These are phyloP conservation scores for Gorsachius goisagi DNA, from an alignment of 2,113 vertebrate species.

Conservation along the genomic window DNA sequence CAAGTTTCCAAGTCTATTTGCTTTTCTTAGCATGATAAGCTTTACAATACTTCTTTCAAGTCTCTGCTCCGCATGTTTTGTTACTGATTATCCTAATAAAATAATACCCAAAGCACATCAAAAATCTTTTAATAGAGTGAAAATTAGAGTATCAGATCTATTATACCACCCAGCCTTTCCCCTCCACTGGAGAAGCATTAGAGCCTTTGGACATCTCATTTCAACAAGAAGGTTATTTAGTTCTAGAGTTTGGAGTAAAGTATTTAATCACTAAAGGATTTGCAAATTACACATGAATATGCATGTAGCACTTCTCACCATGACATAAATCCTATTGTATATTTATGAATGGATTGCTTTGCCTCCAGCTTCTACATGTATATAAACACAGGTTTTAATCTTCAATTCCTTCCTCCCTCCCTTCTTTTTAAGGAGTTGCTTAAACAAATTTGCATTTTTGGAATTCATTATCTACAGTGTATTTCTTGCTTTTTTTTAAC, in stretches of 20 bases:
- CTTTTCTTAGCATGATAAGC: background rate
- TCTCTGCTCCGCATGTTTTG: background rate
- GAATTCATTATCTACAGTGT: conserved; percentile 21
- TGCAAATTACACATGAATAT: conserved; percentile 62
- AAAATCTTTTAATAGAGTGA: conserved; percentile 23
- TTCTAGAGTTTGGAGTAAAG: conserved; percentile 40
- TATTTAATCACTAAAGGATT: conserved; percentile 53
- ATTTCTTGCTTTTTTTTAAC: background rate
- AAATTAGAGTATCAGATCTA: conserved; percentile 25
- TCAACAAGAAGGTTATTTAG: conserved; percentile 49
- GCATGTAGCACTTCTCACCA: conserved; percentile 50
- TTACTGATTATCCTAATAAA: conserved; percentile 15
- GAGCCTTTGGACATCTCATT: conserved; percentile 50
- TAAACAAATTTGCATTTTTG: conserved; percentile 58
- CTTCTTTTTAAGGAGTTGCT: conserved; percentile 46
- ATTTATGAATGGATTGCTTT: conserved; percentile 56
- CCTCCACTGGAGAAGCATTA: background rate
- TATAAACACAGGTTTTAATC: conserved; percentile 55
- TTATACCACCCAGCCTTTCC: conserved; percentile 31
- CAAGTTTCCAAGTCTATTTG: background rate
- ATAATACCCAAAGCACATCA: background rate
- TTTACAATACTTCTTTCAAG: background rate
- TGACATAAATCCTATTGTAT: conserved; percentile 57
- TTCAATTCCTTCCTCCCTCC: conserved; percentile 33
- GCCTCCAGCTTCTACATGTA: conserved; percentile 45